Evolutionary conservation across 1,140 invertebrate species (phyloP).

Genomic region (Dinoponera quadriceps): DNA sequence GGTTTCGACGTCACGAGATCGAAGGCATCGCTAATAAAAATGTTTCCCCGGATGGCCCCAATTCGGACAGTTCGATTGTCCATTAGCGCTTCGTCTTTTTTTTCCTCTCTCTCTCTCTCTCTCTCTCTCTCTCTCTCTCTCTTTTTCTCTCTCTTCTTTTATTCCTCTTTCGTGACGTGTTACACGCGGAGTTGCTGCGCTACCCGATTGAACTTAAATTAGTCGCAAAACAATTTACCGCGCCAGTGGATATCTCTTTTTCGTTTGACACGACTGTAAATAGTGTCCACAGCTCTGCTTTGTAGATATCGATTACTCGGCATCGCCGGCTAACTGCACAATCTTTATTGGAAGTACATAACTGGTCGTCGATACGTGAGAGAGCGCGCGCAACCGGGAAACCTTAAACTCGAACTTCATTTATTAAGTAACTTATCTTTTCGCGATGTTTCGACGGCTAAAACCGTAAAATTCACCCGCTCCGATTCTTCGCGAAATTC

Average conservation of each 20-base stretch:
- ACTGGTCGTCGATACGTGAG: constrained; percentile 23
- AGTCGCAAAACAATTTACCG: constrained; percentile 59
- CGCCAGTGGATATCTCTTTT: constrained; percentile 58
- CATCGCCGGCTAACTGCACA: constrained; percentile 43
- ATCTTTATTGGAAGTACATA: constrained; percentile 52
- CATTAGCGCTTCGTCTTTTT: constrained; percentile 39
- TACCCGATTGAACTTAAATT: constrained; percentile 56
- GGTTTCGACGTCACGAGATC: constrained; percentile 50
- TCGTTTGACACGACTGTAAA: constrained; percentile 61
- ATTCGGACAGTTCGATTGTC: constrained; percentile 46
- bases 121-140: background rate
- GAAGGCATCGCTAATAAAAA: constrained; percentile 60
- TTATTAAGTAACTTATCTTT: background rate
- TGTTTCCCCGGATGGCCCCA: constrained; percentile 51
- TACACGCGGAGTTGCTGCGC: constrained; percentile 41
- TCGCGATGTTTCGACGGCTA: background rate
- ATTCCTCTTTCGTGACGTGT: constrained; percentile 28
- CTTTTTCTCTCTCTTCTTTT: background rate
- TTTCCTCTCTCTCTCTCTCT: background rate
- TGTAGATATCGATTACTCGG: constrained; percentile 53
- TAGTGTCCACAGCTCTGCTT: constrained; percentile 55
- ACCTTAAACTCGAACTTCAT: background rate
- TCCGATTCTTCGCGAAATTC: background rate
- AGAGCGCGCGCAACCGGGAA: background rate
- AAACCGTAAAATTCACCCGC: background rate